These are phyloP conservation scores for Metopia argyrocephala DNA, from an alignment of 2,888 invertebrate genomes.

Conservation along the genomic window DNA sequence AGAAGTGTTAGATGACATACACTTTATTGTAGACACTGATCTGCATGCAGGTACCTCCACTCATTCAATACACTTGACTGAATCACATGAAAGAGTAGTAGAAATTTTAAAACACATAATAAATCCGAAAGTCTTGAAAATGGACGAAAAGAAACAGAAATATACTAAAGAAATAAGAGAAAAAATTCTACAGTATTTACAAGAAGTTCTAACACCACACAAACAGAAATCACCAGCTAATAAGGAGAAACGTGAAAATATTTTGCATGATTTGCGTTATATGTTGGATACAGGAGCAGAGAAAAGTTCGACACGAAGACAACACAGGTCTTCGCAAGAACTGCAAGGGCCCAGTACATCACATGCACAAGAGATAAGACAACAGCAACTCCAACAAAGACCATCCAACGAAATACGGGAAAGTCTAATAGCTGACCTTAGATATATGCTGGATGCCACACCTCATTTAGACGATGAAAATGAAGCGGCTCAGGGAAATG, in stretches of 20 bases:
- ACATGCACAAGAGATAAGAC: background rate
- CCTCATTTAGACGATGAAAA: background rate
- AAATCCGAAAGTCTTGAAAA: slow-evolving; percentile 20
- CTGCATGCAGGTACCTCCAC: background rate
- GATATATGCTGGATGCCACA: background rate
- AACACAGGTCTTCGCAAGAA: background rate
- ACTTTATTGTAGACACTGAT: background rate
- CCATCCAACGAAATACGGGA: background rate
- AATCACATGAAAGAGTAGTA: slow-evolving; percentile 26
- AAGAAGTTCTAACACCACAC: slow-evolving; percentile 9
- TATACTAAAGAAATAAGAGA: slow-evolving; percentile 24
- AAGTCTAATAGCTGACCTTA: too few relatives aligned
- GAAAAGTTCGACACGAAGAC: background rate
- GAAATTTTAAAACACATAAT: slow-evolving; percentile 25
- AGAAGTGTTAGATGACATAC: slow-evolving; percentile 30
- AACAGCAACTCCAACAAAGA: background rate
- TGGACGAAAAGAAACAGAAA: background rate
- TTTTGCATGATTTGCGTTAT: slow-evolving; percentile 23
- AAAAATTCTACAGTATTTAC: slow-evolving; percentile 25
- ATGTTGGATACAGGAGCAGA: slow-evolving; percentile 25
- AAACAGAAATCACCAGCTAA: background rate
- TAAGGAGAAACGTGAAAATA: background rate
- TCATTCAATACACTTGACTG: background rate
- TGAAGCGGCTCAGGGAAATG: background rate
- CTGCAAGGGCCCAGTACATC: background rate